Conservation (phyloP, 2,113 vertebrate genomes). For the Lasiurus cinereus region DNA sequence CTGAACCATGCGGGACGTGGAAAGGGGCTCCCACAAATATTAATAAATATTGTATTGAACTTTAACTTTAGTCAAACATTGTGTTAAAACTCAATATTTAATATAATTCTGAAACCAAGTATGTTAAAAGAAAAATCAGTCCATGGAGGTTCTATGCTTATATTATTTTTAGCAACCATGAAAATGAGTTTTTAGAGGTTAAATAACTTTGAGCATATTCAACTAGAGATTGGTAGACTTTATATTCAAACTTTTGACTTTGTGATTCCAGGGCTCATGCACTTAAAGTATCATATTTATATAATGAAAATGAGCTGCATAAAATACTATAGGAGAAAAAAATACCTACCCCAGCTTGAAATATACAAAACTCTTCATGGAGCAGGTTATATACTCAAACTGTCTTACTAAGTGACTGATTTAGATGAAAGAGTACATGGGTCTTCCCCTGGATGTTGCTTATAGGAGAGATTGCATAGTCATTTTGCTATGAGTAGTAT, state of each 20-base stretch:
- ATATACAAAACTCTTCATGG: not conserved
- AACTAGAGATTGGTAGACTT: not conserved
- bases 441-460: fast-evolving
- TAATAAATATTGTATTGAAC: no score
- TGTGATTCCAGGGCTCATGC: not conserved
- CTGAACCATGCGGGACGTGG: no score
- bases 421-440: not conserved
- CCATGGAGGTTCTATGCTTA: not conserved
- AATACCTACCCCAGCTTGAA: not conserved
- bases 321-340: not conserved
- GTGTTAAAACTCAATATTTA: not conserved
- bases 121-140: slow-evolving; percentile 14
- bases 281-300: not conserved
- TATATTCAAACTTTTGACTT: not conserved
- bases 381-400: not conserved
- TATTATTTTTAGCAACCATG: not conserved
- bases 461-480: not conserved
- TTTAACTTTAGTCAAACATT: not conserved
- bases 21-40: no score
- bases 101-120: not conserved
- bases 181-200: not conserved
- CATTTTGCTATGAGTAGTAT: not conserved
- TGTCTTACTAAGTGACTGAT: not conserved
- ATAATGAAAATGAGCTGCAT: not conserved
- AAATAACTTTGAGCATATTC: not conserved